Conservation (phyloP, 2,113 vertebrate genomes). For the Pollimyrus isidori region DNA sequence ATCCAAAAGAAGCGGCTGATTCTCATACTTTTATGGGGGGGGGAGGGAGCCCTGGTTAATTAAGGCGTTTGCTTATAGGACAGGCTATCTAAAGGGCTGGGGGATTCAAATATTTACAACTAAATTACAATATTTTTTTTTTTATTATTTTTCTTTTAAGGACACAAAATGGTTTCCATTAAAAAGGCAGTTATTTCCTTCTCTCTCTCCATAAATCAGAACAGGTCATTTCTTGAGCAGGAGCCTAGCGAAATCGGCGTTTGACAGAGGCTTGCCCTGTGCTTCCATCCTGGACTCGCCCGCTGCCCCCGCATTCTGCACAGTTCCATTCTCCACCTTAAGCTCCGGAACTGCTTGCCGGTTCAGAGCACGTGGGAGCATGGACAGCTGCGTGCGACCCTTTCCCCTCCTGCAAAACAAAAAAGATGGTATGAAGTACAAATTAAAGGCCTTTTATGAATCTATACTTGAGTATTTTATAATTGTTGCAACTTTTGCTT, state of each 20-base stretch:
- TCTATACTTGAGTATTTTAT: not conserved
- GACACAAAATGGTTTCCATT: conserved; percentile 68
- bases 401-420: conserved; percentile 71
- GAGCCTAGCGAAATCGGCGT: conserved; percentile 91
- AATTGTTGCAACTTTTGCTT: not conserved
- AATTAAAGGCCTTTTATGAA: not conserved
- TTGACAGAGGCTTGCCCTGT: conserved; percentile 74
- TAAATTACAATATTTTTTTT: conserved; percentile 31
- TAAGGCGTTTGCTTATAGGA: conserved; percentile 49
- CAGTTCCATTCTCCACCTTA: conserved; percentile 77
- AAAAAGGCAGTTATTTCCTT: conserved; percentile 54
- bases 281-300: conserved; percentile 30
- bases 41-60: conserved; percentile 30
- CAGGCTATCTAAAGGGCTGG: conserved; percentile 18
- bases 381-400: conserved; percentile 83
- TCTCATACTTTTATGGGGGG: not conserved
- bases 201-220: conserved; percentile 19
- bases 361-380: conserved; percentile 82
- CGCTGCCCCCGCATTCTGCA: conserved; percentile 34
- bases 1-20: not conserved
- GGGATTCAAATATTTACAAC: conserved; percentile 34
- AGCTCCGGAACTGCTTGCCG: conserved; percentile 51
- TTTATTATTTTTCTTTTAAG: conserved; percentile 49
- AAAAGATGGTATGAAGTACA: not conserved
- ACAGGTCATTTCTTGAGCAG: conserved; percentile 77